Percentiles rank a stretch among this genome's conserved stretches.
Conservation (phyloP, 2,113 vertebrate genomes). For the Dendrocopos noguchii region DNA sequence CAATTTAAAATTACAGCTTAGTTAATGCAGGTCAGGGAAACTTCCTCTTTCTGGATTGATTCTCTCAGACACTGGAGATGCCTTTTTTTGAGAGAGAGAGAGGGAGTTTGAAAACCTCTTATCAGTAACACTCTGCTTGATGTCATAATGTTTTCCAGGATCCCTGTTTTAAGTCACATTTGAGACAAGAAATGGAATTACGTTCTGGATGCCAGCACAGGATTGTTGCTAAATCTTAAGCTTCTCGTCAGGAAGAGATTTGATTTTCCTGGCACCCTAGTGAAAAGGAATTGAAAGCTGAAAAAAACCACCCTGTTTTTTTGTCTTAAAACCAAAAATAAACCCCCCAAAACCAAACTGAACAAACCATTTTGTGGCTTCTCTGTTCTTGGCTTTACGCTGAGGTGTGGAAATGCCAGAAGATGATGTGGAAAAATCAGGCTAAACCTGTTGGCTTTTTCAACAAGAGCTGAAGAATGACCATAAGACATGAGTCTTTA, state of each 20-base stretch:
- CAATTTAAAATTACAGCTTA: neutral
- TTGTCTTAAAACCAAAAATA: neutral
- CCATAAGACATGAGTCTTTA: neutral
- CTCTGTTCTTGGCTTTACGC: conserved; percentile 1
- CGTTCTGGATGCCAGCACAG: neutral
- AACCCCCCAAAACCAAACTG: too few species aligned
- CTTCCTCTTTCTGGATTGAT: neutral
- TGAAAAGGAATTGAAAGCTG: neutral
- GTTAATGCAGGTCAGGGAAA: neutral
- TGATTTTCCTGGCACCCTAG: conserved; percentile 9
- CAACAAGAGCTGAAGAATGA: neutral
- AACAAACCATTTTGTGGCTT: neutral
- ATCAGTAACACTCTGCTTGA: neutral
- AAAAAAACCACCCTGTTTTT: neutral
- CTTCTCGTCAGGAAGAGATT: neutral
- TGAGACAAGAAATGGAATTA: neutral
- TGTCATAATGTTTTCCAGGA: conserved; percentile 18
- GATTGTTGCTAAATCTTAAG: neutral
- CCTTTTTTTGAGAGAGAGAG: neutral
- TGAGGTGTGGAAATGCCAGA: neutral
- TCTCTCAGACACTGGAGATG: neutral
- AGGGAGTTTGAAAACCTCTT: neutral
- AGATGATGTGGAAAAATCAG: conserved; percentile 55
- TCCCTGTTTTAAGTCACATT: neutral
- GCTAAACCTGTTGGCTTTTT: conserved; percentile 31